Percentiles rank a stretch among this genome's conserved stretches.
phyloP scores from a whole-genome alignment of 2,888 invertebrate species.

The Carterocephalus palaemon region DNA sequence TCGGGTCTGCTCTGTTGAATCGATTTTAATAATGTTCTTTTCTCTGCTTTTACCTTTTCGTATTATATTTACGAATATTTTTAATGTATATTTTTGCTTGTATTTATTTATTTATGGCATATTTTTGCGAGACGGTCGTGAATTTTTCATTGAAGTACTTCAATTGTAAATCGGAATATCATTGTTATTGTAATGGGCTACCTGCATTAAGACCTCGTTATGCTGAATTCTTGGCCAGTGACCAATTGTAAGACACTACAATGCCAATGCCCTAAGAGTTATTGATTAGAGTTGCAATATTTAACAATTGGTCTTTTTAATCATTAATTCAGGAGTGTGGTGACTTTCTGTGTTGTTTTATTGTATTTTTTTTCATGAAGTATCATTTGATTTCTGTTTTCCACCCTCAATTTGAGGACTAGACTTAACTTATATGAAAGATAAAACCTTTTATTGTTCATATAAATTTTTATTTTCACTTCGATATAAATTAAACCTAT shows the following conservation, averaged over 20 bases:
- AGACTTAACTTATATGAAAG: too few species aligned
- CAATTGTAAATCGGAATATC: conserved; percentile 22
- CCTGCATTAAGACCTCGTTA: conserved; percentile 25
- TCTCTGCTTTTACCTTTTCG: conserved; percentile 25
- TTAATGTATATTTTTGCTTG: conserved; percentile 17
- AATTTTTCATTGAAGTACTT: conserved; percentile 16
- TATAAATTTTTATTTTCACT: too few species aligned
- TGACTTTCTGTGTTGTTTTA: too few species aligned
- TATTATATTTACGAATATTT: conserved; percentile 12
- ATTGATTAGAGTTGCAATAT: conserved; percentile 20
- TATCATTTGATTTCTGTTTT: too few species aligned
- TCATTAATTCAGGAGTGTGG: too few species aligned
- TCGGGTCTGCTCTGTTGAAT: conserved; percentile 40
- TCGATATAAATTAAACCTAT: too few species aligned
- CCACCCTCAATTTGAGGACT: too few species aligned
- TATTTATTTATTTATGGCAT: conserved; percentile 21
- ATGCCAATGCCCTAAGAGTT: conserved; percentile 16
- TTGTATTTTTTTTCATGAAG: too few species aligned
- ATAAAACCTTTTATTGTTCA: too few species aligned
- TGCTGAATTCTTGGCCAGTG: conserved; percentile 30
- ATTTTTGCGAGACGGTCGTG: conserved; percentile 11
- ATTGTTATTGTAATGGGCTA: conserved; percentile 23
- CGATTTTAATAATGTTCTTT: conserved; percentile 55
- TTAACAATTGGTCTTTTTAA: conserved; percentile 20
- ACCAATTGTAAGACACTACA: conserved; percentile 30